These are phyloP conservation scores for Lamellibrachia luymesi DNA, from an alignment of 1,140 invertebrate species.

Conservation along the genomic window DNA sequence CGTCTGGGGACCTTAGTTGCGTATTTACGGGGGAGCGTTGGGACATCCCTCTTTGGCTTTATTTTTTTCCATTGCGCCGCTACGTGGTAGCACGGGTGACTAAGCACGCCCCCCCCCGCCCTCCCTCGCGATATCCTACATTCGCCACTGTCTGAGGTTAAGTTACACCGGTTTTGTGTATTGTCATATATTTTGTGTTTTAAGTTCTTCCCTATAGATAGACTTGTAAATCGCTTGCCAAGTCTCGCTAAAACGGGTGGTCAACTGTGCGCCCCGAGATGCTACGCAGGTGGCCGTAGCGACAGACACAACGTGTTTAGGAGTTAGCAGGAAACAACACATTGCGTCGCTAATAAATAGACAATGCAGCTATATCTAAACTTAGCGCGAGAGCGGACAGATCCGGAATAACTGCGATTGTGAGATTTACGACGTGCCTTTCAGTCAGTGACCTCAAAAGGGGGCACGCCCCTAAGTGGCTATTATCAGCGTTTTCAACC, in stretches of 20 bases:
- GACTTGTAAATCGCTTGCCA: background rate
- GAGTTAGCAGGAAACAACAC: background rate
- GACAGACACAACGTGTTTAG: background rate
- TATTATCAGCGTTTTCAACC: background rate
- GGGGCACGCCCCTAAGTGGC: background rate
- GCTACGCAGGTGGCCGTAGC: background rate
- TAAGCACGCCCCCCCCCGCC: too few relatives aligned
- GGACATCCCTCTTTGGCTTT: too few relatives aligned
- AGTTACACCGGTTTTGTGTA: background rate
- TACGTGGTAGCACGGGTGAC: too few relatives aligned
- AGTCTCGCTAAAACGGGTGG: background rate
- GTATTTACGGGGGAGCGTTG: too few relatives aligned
- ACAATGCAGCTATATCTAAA: conserved; percentile 1
- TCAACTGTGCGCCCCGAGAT: background rate
- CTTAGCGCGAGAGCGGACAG: background rate
- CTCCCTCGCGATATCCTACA: too few relatives aligned
- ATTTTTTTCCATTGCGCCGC: too few relatives aligned
- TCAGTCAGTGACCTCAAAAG: background rate
- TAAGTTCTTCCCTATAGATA: background rate
- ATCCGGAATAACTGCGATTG: background rate
- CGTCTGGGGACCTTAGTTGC: too few relatives aligned
- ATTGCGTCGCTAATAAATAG: conserved; percentile 5
- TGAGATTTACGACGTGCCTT: background rate
- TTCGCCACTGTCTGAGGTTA: background rate
- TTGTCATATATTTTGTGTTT: background rate